Evolutionary conservation across 2,797 vertebrate genomes (phyloP), one percentile per base, ranked within the genome.

Genomic region (Enoplosus armatus): DNA sequence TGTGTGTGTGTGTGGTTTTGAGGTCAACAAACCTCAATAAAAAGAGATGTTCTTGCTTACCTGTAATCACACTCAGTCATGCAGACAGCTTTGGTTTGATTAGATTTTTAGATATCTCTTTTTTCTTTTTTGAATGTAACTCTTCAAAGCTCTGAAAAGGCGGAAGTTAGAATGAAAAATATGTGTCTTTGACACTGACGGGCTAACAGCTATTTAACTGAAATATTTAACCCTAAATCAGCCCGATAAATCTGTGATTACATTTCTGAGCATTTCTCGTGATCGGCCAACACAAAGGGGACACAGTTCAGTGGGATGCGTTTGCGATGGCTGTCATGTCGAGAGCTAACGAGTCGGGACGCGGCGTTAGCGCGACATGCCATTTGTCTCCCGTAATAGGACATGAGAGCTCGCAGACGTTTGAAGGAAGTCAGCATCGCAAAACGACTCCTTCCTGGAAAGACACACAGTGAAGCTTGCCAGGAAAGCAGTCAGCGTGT

Each of bases 331-430:
- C 69, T 91, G 88, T 91, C 89, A 71, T 87, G 90, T 91, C 85
- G 79, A 0, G 50, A 61, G 85, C 85, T 90, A 90, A 93, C 72
- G 72, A 89, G 89, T 82, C 7, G 56, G 84, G 77, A 88, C 75
- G 31, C 39, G 10, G 80, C 51, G n/a, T 77, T 29, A 43, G 61
- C 39, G 20, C 66, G 50, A 79, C 87, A 66, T 89, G 87, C 86
- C 86, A 88, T 94, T 93, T 90, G 91, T 94, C 93, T 93, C 79
- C 83, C 11, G 18, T 92, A 94, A 94, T 90, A 89, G 89, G 90
- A 93, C 93, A 81, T 90, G 92, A 93, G 85, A 73, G 82, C 85
- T 86, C 14, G 26, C 81, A 90, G 87, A 91, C 88, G 66, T 87
- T 88, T 90, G 89, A 89, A 84, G 83, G 80, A 90, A 89, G 88